Conservation (phyloP, 2,113 vertebrate genomes). For the Protomyctophum bolini region DNA sequence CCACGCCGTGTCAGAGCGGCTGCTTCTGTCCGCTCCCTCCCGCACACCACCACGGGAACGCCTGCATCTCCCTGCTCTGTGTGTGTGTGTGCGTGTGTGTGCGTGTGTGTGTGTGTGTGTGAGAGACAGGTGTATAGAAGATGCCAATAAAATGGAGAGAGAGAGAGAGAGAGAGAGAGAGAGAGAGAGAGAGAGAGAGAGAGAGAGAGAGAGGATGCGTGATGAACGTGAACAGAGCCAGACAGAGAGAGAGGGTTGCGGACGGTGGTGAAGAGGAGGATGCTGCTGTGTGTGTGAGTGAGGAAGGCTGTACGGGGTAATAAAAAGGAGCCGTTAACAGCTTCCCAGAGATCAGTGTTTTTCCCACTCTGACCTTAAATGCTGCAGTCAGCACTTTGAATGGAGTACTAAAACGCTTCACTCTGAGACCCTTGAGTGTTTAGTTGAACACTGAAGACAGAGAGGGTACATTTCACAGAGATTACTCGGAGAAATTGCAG, state of each 20-base stretch:
- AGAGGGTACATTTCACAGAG: too few species aligned
- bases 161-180: constrained; percentile 11
- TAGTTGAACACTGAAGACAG: too few species aligned
- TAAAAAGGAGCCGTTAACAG: constrained; percentile 44
- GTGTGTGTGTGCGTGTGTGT: constrained; percentile 7
- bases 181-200: constrained; percentile 13
- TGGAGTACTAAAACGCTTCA: too few species aligned
- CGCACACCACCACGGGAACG: background rate
- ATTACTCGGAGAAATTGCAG: too few species aligned
- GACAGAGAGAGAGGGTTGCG: constrained; percentile 19
- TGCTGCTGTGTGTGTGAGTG: too few species aligned
- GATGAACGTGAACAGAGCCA: too few species aligned
- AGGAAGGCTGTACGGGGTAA: constrained; percentile 2
- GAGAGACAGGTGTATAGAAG: background rate
- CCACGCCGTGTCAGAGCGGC: constrained; percentile 53
- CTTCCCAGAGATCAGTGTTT: constrained; percentile 20
- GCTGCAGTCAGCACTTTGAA: too few species aligned
- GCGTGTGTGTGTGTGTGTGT: constrained; percentile 7
- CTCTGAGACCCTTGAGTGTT: too few species aligned
- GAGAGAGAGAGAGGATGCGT: constrained; percentile 15
- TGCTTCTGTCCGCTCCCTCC: constrained; percentile 19
- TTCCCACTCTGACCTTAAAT: background rate
- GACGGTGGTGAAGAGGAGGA: constrained; percentile 3
- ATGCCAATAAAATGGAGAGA: constrained; percentile 20
- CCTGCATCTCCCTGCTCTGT: constrained; percentile 50